Evolutionary conservation across 2,888 invertebrate genomes (phyloP).

Genomic region (Temnothorax ravouxi): DNA sequence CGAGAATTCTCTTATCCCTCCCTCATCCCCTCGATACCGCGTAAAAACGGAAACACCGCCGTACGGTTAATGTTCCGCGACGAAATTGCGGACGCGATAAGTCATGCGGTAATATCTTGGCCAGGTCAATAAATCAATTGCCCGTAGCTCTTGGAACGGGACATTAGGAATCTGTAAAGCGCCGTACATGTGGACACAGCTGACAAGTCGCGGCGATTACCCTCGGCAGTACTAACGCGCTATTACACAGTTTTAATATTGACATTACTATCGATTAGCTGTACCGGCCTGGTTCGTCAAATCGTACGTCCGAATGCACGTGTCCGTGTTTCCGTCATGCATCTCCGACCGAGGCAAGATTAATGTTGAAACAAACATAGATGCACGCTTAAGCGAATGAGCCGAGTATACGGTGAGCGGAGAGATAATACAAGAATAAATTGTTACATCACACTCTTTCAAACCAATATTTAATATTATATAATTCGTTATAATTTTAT

Average conservation of each 20-base stretch:
- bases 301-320: conserved; percentile 51
- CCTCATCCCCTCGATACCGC: not conserved
- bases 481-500: not conserved
- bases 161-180: conserved; percentile 60
- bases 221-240: conserved; percentile 70
- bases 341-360: conserved; percentile 15
- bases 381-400: not conserved
- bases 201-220: conserved; percentile 69
- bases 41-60: not conserved
- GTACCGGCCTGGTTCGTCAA: conserved; percentile 47
- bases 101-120: conserved; percentile 43
- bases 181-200: conserved; percentile 75
- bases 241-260: conserved; percentile 74
- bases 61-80: conserved; percentile 19
- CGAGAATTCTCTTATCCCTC: not conserved
- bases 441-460: not conserved
- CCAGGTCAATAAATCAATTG: conserved; percentile 66
- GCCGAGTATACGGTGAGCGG: not conserved
- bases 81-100: conserved; percentile 47
- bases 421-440: not conserved
- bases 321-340: conserved; percentile 24
- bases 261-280: conserved; percentile 70
- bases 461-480: not conserved
- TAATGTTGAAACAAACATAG: conserved; percentile 28
- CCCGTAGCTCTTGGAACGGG: conserved; percentile 59